Evolutionary conservation across 2,113 vertebrate species (phyloP), one percentile per base, ranked within the genome.

Genomic region (Zosterops lateralis): DNA sequence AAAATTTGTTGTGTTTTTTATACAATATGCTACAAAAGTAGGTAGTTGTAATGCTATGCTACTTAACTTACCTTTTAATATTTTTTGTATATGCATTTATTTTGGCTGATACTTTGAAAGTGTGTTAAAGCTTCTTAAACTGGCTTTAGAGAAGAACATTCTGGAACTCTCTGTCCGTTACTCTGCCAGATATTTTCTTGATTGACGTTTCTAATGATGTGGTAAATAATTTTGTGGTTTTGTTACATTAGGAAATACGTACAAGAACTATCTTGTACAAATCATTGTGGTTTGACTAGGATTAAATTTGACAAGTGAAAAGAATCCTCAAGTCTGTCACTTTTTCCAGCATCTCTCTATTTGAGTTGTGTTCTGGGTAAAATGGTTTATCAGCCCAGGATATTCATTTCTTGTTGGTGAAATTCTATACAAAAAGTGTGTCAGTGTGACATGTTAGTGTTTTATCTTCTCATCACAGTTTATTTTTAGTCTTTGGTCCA

Each of bases 341-440:
- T 48, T 92, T 62, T 31, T 79, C 51, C 51, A 68, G 0, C 6
- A 2, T 76, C 42, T 86, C 26, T 61, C 5, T 78, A 0, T 71
- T 73, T 0, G 0, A 26, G 40, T 31, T 0, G 0, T 2, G 17
- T 72, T 83, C 17, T 12, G 19, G 17, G 21, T 45, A 50, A 79
- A 77, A 47, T 28, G 21, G 14, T 76, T 73, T 17, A 21, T 71
- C 28, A 32, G 0, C 53, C 20, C 24, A 3, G 18, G 40, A 38
- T 53, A 29, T 80, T 86, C 16, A 38, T 88, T 90, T 83, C 61
- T 29, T 76, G 45, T 45, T 90, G 70, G 10, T 34, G 58, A 44
- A 84, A 67, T 62, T 54, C 50, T 53, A 3, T 48, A 40, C 56
- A 45, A 14, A 17, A 81, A 38, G 24, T 65, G 20, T 67, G 53